A percentile compares a stretch with the other conserved stretches of the same genome.
Evolutionary conservation across 2,797 vertebrate species (phyloP).

Genomic region (Sebastes itinus): DNA sequence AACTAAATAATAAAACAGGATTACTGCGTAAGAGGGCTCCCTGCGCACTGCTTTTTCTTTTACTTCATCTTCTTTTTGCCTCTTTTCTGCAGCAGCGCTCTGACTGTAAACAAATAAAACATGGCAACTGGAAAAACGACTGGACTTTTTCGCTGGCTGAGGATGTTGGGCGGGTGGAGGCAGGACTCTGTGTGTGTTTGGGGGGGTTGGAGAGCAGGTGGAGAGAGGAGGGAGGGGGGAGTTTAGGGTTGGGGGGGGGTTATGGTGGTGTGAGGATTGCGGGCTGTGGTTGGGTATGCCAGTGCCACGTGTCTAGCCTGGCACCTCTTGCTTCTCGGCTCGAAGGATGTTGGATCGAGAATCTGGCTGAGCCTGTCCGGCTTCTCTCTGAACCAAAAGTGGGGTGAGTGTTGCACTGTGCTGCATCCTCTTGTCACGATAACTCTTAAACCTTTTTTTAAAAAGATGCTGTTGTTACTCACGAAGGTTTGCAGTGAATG

Average conservation of each 20-base stretch:
- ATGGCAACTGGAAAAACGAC: slow-evolving; percentile 68
- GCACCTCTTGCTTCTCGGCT: slow-evolving; percentile 80
- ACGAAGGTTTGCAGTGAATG: slow-evolving; percentile 34
- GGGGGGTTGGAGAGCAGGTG: slow-evolving; percentile 63
- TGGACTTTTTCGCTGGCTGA: slow-evolving; percentile 70
- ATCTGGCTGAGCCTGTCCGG: slow-evolving; percentile 78
- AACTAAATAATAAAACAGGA: slow-evolving; percentile 47
- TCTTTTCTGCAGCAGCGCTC: slow-evolving; percentile 29
- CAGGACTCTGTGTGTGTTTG: slow-evolving; percentile 60
- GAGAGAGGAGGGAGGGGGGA: slow-evolving; percentile 54
- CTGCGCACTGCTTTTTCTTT: slow-evolving; percentile 4
- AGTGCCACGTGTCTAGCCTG: slow-evolving; percentile 84
- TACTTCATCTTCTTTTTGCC: slow-evolving; percentile 30
- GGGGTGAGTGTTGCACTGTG: slow-evolving; percentile 80
- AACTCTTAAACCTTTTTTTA: slow-evolving; percentile 45
- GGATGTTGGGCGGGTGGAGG: slow-evolving; percentile 55
- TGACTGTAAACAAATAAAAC: slow-evolving; percentile 66
- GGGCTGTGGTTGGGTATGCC: slow-evolving; percentile 85
- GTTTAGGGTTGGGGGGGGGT: slow-evolving; percentile 46
- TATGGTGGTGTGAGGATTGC: slow-evolving; percentile 84
- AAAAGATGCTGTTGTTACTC: slow-evolving; percentile 13
- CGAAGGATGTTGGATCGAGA: slow-evolving; percentile 79
- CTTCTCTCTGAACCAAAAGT: slow-evolving; percentile 76
- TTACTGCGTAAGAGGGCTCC: neutral
- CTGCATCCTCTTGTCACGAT: slow-evolving; percentile 59